Evolutionary conservation across 2,113 vertebrate species (phyloP), one percentile per base, ranked within the genome.

Genomic region (Gallinago paraguaiae): DNA sequence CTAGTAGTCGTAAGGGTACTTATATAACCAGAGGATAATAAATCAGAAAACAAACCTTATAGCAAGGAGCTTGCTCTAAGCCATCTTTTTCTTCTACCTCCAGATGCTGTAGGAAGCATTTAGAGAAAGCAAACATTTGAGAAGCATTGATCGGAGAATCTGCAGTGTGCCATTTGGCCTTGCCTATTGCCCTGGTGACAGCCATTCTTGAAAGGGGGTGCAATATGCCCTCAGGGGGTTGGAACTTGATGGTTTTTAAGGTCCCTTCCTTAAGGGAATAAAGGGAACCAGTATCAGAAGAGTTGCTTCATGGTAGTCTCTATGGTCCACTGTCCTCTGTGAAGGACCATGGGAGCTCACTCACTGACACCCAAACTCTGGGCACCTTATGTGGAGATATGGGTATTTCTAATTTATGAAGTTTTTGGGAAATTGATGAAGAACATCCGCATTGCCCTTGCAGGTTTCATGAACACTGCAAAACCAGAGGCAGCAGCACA

Each of bases 281-380:
- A 48, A 35, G 28, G 30, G 39, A 92, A 11, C 4, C 37, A 6
- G 17, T 8, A 23, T 54, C 20, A 48, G 30, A 45, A 45, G 23
- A 75, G 20, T 17, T 84, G 13, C 23, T 37, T 20, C 1, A 1
- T 46, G 25, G 18, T 10, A 7, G 45, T 31, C 6, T 41, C 22
- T 22, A 5, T 8, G 25, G 25, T 31, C 33, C 1, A 3, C 43
- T 39, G 46, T 17, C 31, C 50, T 65, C 25, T 0, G 0, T 3
- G 7, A 12, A 50, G 71, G 46, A 18, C 48, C 4, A 2, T 9
- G 20, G 30, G 30, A 24, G 25, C 18, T 81, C 2, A 0, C 9
- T 37, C 45, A 11, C 13, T 16, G 33, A 28, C 53, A 53, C 27
- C 23, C 56, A 41, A 4, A 6, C 25, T 56, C 17, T 11, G 6